Evolutionary conservation across 2,888 invertebrate species (phyloP).

Genomic region (Pandemis corylana): DNA sequence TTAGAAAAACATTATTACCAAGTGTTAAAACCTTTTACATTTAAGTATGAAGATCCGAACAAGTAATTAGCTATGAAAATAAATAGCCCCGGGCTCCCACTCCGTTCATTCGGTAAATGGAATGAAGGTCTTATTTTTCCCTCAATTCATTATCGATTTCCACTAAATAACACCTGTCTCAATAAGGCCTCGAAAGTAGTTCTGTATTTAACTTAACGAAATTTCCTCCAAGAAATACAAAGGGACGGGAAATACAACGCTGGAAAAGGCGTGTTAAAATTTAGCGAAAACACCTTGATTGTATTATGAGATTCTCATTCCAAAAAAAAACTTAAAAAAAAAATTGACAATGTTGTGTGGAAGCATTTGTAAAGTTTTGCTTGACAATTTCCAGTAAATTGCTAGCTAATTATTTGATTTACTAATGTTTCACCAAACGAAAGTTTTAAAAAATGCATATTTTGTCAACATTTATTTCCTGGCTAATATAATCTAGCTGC

Average conservation of each 20-base stretch:
- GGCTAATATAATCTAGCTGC: no score
- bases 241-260: neutral
- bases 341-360: neutral
- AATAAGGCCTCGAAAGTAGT: conserved; percentile 21
- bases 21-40: no score
- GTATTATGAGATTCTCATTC: neutral
- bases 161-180: conserved; percentile 40
- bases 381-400: no score
- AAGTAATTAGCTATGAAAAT: conserved; percentile 2
- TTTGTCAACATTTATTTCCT: no score
- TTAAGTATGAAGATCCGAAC: no score
- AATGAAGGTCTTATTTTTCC: conserved; percentile 18
- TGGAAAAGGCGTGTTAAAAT: neutral
- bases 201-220: conserved; percentile 30
- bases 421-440: no score
- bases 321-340: neutral
- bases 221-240: conserved; percentile 23
- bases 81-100: neutral
- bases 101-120: conserved; percentile 5
- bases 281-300: neutral
- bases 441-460: no score
- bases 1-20: no score
- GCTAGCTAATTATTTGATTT: no score
- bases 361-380: no score
- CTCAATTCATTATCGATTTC: conserved; percentile 31